These are phyloP conservation scores for Etia nguti DNA, from an alignment of 2,113 vertebrate species.

Conservation along the genomic window DNA sequence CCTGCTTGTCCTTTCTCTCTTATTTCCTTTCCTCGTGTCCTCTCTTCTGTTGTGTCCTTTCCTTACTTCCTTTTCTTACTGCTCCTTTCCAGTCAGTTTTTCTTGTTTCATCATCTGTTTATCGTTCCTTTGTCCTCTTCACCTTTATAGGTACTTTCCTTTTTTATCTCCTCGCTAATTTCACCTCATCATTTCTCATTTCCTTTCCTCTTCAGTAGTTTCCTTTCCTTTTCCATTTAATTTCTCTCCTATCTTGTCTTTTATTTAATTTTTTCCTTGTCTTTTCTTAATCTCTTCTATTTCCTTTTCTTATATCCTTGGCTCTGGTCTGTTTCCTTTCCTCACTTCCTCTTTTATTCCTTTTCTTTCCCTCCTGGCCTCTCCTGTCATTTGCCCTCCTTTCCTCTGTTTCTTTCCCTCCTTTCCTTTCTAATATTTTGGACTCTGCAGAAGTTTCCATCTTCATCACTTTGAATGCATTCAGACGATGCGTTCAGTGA, in stretches of 20 bases:
- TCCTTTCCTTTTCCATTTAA: not conserved
- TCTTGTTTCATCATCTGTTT: not conserved
- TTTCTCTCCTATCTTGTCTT: not conserved
- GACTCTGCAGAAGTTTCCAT: not conserved
- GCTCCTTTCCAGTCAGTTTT: not conserved
- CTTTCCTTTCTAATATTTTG: not conserved
- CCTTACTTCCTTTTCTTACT: not conserved
- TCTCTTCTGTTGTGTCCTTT: not conserved
- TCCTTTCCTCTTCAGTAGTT: not conserved
- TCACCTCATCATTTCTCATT: not conserved
- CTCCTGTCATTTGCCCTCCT: not conserved
- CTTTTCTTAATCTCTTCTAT: not conserved
- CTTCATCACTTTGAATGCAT: not conserved
- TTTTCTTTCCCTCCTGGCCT: not conserved
- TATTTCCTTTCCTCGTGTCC: not conserved
- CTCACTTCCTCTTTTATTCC: not conserved
- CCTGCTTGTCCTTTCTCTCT: not conserved
- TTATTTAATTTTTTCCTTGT: not conserved
- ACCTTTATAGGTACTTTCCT: not conserved
- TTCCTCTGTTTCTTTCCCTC: not conserved
- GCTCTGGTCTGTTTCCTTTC: not conserved
- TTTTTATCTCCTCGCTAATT: not conserved
- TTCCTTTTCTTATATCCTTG: accelerated
- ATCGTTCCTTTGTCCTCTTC: not conserved
- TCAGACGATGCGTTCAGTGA: not conserved